phyloP scores from a whole-genome alignment of 30 jellyfish, hydroid and myxozoan species.

The Chrysaora quinquecirrha region DNA sequence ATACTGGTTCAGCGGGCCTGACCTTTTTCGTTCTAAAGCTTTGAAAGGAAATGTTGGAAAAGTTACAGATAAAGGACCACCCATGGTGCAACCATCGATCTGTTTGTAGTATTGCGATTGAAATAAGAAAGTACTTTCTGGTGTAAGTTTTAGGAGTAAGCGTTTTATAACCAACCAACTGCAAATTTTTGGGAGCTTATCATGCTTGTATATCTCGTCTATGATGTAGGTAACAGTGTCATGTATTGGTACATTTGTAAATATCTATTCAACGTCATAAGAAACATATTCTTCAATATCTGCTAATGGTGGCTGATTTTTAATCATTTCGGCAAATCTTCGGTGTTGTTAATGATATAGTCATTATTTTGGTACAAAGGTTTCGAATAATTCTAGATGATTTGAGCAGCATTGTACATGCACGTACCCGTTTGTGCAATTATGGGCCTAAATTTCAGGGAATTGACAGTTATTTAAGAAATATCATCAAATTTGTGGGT shows the following conservation, averaged over 20 bases:
- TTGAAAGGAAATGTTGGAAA: neutral
- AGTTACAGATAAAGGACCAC: neutral
- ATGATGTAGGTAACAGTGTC: neutral
- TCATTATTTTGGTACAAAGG: no score
- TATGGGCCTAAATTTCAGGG: no score
- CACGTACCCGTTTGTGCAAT: no score
- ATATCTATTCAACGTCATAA: constrained; percentile 1
- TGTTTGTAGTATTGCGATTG: constrained; percentile 15
- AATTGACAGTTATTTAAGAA: no score
- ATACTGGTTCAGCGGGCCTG: neutral
- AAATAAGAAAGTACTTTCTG: constrained; percentile 16
- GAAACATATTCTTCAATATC: neutral
- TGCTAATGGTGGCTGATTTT: constrained; percentile 8
- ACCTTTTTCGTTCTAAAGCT: neutral
- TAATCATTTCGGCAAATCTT: no score
- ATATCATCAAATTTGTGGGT: no score
- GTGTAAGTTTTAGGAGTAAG: neutral
- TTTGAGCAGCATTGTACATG: no score
- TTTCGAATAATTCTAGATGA: no score
- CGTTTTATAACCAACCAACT: constrained; percentile 2
- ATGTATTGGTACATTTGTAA: constrained; percentile 15
- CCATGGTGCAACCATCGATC: constrained; percentile 12
- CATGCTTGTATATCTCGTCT: neutral
- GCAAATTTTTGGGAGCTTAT: constrained; percentile 4
- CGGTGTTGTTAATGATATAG: no score